phyloP scores from a whole-genome alignment of 2,113 vertebrate genomes.

The Cyrtonyx montezumae region DNA sequence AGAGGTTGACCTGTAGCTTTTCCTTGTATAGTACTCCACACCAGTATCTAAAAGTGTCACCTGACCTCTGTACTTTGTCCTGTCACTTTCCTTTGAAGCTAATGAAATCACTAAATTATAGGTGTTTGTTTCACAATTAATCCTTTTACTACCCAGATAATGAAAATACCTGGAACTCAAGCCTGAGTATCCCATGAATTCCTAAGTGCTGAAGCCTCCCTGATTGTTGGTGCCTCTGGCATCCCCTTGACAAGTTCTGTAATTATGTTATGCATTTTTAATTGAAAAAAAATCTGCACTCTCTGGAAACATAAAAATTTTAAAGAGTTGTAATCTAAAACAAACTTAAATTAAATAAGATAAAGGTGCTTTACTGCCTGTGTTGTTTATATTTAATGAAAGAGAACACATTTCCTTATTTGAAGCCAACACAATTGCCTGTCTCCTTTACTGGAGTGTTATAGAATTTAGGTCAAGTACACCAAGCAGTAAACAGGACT shows the following conservation, averaged over 20 bases:
- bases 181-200: background rate
- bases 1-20: background rate
- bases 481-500: constrained; percentile 31
- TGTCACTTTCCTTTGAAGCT: background rate
- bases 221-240: constrained; percentile 10
- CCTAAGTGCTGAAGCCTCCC: background rate
- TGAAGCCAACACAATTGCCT: background rate
- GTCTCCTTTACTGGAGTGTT: background rate
- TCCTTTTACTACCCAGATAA: background rate
- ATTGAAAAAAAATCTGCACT: background rate
- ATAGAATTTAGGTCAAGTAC: constrained; percentile 55
- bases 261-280: constrained; percentile 46
- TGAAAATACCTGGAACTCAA: background rate
- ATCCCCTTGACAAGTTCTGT: background rate
- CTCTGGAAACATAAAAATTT: background rate
- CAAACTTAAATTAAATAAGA: constrained; percentile 18
- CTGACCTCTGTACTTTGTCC: background rate
- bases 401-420: constrained; percentile 10
- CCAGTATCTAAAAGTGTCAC: background rate
- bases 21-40: background rate
- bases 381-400: constrained; percentile 44
- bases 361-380: background rate
- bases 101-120: background rate
- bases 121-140: background rate
- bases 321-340: background rate